Evolutionary conservation across 2,113 vertebrate species (phyloP).

Genomic region (Diadophis punctatus): DNA sequence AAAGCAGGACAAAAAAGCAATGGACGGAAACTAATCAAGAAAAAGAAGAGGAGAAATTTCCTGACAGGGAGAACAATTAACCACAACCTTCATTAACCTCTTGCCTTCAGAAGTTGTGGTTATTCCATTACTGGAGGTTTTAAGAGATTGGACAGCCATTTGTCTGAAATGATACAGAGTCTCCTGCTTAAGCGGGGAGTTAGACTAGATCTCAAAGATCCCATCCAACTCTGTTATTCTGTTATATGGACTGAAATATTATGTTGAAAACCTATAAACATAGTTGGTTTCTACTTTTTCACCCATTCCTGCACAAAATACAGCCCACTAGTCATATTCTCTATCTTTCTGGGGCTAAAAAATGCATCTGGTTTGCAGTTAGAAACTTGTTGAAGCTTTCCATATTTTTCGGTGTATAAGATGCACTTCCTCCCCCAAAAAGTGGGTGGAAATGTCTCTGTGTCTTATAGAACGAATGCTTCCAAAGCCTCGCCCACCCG

Average conservation of each 20-base stretch:
- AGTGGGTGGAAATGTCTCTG: too few relatives aligned
- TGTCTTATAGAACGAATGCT: too few relatives aligned
- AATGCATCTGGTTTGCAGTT: not conserved
- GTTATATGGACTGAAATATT: not conserved
- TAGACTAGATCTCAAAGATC: not conserved
- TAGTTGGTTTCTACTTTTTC: not conserved
- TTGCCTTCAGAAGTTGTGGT: not conserved
- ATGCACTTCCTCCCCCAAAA: too few relatives aligned
- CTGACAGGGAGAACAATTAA: not conserved
- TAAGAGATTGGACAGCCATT: too few relatives aligned
- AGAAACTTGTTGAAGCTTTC: too few relatives aligned
- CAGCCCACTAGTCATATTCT: not conserved
- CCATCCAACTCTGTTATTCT: not conserved
- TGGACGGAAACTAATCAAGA: not conserved
- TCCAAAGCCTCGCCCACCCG: too few relatives aligned
- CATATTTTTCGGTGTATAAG: too few relatives aligned
- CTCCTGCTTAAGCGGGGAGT: not conserved
- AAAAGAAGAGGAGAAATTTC: not conserved
- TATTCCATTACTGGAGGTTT: not conserved
- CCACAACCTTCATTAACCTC: not conserved
- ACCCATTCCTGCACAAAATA: not conserved
- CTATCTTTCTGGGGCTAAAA: not conserved
- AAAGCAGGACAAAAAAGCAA: not conserved
- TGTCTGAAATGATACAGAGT: not conserved
- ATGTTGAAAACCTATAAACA: not conserved